Evolutionary conservation across 2,113 vertebrate genomes (phyloP).

Genomic region (Silurus glanis): DNA sequence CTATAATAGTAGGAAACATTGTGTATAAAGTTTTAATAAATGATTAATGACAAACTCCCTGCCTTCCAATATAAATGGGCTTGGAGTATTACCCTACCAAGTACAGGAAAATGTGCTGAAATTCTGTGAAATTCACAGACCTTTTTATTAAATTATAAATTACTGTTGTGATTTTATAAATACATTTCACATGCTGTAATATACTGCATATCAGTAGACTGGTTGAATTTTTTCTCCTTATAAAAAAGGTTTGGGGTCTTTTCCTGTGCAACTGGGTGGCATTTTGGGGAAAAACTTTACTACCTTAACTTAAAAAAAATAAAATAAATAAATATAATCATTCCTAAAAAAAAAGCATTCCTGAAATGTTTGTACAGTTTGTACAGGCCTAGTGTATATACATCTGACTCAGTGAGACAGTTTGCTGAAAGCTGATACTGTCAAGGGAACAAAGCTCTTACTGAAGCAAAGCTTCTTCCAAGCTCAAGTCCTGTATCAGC

Average conservation of each 20-base stretch:
- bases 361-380: neutral
- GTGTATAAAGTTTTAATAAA: neutral
- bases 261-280: neutral
- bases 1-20: no score
- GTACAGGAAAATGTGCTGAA: neutral
- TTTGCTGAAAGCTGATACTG: constrained; percentile 17
- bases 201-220: neutral
- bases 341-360: neutral
- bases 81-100: neutral
- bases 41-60: neutral
- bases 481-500: neutral
- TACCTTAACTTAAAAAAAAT: no score
- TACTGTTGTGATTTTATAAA: no score
- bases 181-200: no score
- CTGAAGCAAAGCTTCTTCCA: constrained; percentile 6
- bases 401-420: constrained; percentile 3
- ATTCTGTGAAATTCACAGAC: neutral
- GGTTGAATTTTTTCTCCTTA: neutral
- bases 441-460: constrained; percentile 2
- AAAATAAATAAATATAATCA: neutral
- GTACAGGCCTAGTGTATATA: neutral
- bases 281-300: neutral
- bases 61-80: neutral
- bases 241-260: neutral
- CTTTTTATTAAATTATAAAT: neutral